Evolutionary conservation across 2,797 vertebrate genomes (phyloP).

Genomic region (Delichon dasypus): DNA sequence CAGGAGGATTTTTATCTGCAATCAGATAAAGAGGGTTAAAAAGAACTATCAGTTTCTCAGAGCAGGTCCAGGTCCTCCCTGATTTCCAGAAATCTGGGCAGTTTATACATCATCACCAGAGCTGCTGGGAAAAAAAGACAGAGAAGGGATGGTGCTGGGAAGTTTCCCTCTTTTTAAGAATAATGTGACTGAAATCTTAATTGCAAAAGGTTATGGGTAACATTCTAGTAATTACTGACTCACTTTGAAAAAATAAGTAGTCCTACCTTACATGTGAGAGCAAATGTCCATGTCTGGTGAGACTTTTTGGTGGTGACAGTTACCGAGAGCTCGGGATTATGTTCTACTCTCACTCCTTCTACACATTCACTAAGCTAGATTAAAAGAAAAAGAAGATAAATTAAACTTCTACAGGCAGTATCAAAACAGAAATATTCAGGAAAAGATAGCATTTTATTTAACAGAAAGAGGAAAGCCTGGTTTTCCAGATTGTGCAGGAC

Average conservation of each 20-base stretch:
- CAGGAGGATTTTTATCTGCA: neutral
- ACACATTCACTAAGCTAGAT: conserved; percentile 92
- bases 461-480: neutral
- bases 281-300: conserved; percentile 94
- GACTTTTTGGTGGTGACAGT: conserved; percentile 97
- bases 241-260: neutral
- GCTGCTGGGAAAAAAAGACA: neutral
- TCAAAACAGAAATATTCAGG: neutral
- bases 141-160: neutral
- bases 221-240: neutral
- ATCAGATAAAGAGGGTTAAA: neutral
- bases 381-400: conserved; percentile 30
- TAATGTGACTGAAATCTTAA: neutral
- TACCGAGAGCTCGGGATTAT: conserved; percentile 89
- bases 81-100: neutral
- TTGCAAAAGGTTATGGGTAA: neutral
- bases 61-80: neutral
- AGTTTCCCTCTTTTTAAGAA: neutral
- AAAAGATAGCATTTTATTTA: neutral
- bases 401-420: conserved; percentile 5
- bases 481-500: neutral
- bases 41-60: neutral
- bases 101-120: neutral
- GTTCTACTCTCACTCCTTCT: conserved; percentile 93
- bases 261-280: conserved; percentile 95